A percentile compares a stretch with the other conserved stretches of the same genome.
Evolutionary conservation across 2,888 invertebrate species (phyloP).

Genomic region (Vannuccia rotundouncinata): DNA sequence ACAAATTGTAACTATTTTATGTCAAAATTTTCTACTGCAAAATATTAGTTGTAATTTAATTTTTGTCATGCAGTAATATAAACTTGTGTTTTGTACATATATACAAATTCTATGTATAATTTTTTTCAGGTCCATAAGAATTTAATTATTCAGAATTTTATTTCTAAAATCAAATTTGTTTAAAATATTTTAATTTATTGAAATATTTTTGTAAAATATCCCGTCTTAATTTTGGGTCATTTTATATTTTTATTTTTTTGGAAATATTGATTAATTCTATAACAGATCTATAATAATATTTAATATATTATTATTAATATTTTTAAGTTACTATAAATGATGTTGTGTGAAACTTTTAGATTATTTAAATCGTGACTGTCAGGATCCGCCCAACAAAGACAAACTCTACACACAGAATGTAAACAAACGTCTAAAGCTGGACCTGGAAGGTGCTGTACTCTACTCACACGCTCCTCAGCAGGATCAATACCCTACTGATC

Average conservation of each 20-base stretch:
- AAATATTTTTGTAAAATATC: too few relatives aligned
- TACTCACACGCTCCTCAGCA: neutral
- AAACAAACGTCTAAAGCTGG: neutral
- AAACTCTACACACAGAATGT: neutral
- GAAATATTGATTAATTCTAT: too few relatives aligned
- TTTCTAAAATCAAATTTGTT: neutral
- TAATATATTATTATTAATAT: too few relatives aligned
- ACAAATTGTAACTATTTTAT: neutral
- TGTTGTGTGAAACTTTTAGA: too few relatives aligned
- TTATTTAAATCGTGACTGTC: neutral
- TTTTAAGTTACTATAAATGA: too few relatives aligned
- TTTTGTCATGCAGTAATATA: too few relatives aligned
- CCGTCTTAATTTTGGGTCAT: too few relatives aligned
- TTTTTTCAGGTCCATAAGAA: too few relatives aligned
- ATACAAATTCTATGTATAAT: neutral
- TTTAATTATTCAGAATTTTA: neutral
- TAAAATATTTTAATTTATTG: neutral
- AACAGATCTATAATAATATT: too few relatives aligned
- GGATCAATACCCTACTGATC: neutral
- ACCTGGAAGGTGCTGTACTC: neutral
- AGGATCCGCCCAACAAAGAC: conserved; percentile 9
- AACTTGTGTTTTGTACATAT: neutral
- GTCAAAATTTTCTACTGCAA: neutral
- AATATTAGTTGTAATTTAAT: neutral
- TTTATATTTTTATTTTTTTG: too few relatives aligned